Base-by-base conservation (phyloP, 1,140 invertebrate species). In the Hyphantria cunea region DNA sequence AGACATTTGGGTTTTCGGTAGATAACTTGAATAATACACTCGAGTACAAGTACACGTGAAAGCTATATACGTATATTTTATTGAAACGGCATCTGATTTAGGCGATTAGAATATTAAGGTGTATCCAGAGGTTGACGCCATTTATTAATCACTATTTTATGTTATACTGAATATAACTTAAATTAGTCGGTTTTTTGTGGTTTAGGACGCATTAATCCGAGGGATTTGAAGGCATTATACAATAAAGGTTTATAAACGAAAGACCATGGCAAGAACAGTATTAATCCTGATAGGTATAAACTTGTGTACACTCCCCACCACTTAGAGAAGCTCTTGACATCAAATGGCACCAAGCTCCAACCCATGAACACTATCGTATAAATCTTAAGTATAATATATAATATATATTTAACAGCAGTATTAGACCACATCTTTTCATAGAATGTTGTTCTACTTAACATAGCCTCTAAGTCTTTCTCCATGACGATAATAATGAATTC, bases 401-500 rank as follows among this genome's bases (percentile, higher is more conserved):
- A 50, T 0, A 92, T 17, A 44, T 91, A 41, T 70, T 80, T 83
- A 9, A 84, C 72, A 13, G 79, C 12, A 0, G 72, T 67, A 13
- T 84, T 89, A 1, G 73, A 59, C 70, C 92, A 92, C 51, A 93
- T 52, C 25, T 76, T 77, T 14, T 91, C 61, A 62, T 94, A 82
- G 11, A 84, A 76, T 64, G 89, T 72, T 50, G 93, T 92, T 61
- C 88, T 92, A 32, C 82, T 76, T 8, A 94, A 68, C 39, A 94
- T 92, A 6, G 77, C 68, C 76, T 92, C 91, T 0, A 94, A 72
- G 89, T 94, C 96, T 92, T 95, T 96, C 80, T 99, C 98, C 70
- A 96, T 94, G 66, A 94, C 95, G 78, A 98, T 96, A 42, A 98
- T 94, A 14, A 96, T 84, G 76, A 98, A 98, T 82, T 99, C 98